A percentile compares a stretch with the other conserved stretches of the same genome.
Conservation (phyloP, 2,888 invertebrate genomes). For the Ectobius pallidus region DNA sequence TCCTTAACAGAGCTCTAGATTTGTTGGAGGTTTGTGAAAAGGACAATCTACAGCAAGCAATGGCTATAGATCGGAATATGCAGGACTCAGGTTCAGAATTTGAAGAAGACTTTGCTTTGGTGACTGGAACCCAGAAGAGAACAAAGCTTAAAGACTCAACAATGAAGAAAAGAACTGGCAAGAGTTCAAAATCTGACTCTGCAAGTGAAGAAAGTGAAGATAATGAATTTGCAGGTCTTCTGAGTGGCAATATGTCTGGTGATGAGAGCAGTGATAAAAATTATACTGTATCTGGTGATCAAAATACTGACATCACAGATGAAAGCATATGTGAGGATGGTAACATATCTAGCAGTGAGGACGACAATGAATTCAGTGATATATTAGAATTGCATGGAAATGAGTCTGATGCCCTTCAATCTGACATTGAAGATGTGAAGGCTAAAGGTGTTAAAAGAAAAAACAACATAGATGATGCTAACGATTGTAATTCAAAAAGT, state of each 20-base stretch:
- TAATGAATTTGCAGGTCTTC: neutral
- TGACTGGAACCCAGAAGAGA: conserved; percentile 11
- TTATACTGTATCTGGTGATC: conserved; percentile 42
- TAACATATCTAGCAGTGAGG: conserved; percentile 27
- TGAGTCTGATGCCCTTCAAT: neutral
- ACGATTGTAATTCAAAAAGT: neutral
- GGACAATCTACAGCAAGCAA: conserved; percentile 62
- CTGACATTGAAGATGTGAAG: neutral
- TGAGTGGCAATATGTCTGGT: conserved; percentile 33
- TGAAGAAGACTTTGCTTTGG: conserved; percentile 60
- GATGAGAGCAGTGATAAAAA: conserved; percentile 42
- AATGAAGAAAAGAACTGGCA: neutral
- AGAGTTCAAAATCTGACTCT: conserved; percentile 36
- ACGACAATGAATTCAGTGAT: neutral
- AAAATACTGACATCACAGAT: conserved; percentile 9
- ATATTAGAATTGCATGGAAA: neutral
- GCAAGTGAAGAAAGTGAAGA: conserved; percentile 10
- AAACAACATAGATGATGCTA: neutral
- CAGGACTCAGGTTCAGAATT: conserved; percentile 61
- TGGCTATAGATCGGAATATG: conserved; percentile 60
- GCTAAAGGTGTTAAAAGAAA: neutral
- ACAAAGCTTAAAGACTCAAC: neutral
- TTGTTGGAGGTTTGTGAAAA: conserved; percentile 74
- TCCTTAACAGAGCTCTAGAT: conserved; percentile 47
- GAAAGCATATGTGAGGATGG: conserved; percentile 36